These are phyloP conservation scores for Plutella xylostella DNA, from an alignment of 2,888 invertebrate species.

Conservation along the genomic window DNA sequence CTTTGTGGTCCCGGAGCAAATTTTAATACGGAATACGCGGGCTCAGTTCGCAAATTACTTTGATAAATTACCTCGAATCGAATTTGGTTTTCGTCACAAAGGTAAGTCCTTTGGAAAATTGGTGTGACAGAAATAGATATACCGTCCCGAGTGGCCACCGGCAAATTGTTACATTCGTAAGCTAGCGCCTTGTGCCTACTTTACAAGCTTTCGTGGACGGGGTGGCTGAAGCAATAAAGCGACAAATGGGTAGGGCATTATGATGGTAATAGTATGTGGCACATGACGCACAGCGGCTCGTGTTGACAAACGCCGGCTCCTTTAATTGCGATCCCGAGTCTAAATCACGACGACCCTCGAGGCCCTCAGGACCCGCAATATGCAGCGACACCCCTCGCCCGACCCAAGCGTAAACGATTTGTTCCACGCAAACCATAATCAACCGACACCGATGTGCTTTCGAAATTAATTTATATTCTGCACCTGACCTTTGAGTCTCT, in stretches of 20 bases:
- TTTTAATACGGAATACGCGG: constrained; percentile 60
- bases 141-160: too few relatives aligned
- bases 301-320: constrained; percentile 45
- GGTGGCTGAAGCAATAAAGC: constrained; percentile 3
- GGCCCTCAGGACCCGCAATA: constrained; percentile 31
- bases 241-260: constrained; percentile 20
- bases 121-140: constrained; percentile 13
- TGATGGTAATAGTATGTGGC: constrained; percentile 24
- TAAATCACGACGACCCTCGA: constrained; percentile 30
- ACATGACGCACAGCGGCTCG: constrained; percentile 12
- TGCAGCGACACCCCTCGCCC: constrained; percentile 42
- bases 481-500: constrained; percentile 34
- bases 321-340: constrained; percentile 47
- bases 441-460: constrained; percentile 40
- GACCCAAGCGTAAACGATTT: constrained; percentile 51
- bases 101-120: constrained; percentile 43
- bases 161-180: too few relatives aligned
- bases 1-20: constrained; percentile 62
- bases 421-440: constrained; percentile 50
- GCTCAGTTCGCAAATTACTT: constrained; percentile 56
- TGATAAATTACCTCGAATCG: constrained; percentile 58
- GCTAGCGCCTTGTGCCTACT: too few relatives aligned
- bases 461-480: constrained; percentile 48
- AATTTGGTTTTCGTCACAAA: constrained; percentile 38
- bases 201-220: too few relatives aligned